Evolutionary conservation across 2,113 vertebrate species (phyloP).

Genomic region (Neofelis nebulosa): DNA sequence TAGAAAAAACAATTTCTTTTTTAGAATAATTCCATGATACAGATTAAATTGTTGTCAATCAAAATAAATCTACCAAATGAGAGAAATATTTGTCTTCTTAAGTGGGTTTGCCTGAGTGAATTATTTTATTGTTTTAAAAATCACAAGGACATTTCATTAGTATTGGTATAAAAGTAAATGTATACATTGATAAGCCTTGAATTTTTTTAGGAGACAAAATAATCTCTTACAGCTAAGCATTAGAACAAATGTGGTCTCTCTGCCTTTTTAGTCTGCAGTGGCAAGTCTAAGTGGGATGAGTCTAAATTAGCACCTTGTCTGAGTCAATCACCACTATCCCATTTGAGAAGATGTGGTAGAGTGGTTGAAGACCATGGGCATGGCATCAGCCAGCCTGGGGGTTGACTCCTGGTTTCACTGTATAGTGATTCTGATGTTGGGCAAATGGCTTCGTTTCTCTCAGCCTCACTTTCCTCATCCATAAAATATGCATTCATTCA

Average conservation of each 20-base stretch:
- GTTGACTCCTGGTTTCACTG: neutral
- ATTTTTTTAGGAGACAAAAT: conserved; percentile 21
- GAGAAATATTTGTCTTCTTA: conserved; percentile 26
- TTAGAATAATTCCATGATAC: conserved; percentile 5
- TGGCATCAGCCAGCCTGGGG: neutral
- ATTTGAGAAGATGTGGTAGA: neutral
- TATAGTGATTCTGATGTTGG: neutral
- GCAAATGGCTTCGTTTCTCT: neutral
- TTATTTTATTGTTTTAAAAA: conserved; percentile 31
- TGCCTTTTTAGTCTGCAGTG: neutral
- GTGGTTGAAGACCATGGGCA: neutral
- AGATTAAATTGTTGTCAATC: neutral
- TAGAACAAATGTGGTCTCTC: neutral
- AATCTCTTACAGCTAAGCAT: neutral
- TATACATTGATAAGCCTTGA: neutral
- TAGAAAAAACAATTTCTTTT: conserved; percentile 24
- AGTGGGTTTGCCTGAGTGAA: neutral
- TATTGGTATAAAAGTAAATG: neutral
- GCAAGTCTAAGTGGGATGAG: neutral
- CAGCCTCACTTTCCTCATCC: neutral
- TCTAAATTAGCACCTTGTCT: neutral
- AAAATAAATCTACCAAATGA: neutral
- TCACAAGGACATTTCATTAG: neutral
- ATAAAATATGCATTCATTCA: neutral
- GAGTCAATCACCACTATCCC: neutral